A percentile compares a stretch with the other conserved stretches of the same genome.
Evolutionary conservation across 2,113 vertebrate genomes (phyloP).

Genomic region (Furnarius figulus): DNA sequence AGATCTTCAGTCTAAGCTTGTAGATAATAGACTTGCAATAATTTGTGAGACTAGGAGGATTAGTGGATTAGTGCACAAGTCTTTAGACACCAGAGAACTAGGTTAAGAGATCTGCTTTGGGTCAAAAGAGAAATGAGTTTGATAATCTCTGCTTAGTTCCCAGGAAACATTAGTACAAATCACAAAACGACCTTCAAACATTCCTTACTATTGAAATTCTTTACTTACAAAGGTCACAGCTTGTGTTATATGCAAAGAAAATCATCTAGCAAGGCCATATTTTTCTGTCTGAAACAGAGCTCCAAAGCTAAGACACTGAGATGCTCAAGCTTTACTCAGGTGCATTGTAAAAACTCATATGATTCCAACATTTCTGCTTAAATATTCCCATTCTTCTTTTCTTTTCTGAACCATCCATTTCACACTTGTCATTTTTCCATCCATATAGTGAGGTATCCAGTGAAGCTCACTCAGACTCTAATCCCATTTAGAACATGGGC

Average conservation of each 20-base stretch:
- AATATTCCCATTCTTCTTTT: not conserved
- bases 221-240: not conserved
- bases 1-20: not conserved
- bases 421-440: not conserved
- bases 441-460: not conserved
- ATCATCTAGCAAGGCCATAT: not conserved
- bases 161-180: constrained; percentile 3
- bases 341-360: not conserved
- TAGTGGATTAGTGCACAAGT: not conserved
- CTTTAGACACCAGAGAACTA: not conserved
- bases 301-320: not conserved
- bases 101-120: not conserved
- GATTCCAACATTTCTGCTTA: not conserved
- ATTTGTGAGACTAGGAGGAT: constrained; percentile 29
- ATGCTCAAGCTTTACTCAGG: not conserved
- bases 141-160: constrained; percentile 27
- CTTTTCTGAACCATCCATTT: not conserved
- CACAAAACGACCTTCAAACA: not conserved
- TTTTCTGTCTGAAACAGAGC: not conserved
- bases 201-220: not conserved
- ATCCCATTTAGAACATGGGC: not conserved
- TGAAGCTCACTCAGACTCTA: not conserved
- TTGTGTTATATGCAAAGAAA: not conserved
- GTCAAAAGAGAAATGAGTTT: constrained; percentile 45
- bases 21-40: constrained; percentile 17